A percentile compares a stretch with the other conserved stretches of the same genome.
These are phyloP conservation scores for Lepidocyrtinus sp. DNA, from an alignment of 2,888 invertebrate species.

Conservation along the genomic window DNA sequence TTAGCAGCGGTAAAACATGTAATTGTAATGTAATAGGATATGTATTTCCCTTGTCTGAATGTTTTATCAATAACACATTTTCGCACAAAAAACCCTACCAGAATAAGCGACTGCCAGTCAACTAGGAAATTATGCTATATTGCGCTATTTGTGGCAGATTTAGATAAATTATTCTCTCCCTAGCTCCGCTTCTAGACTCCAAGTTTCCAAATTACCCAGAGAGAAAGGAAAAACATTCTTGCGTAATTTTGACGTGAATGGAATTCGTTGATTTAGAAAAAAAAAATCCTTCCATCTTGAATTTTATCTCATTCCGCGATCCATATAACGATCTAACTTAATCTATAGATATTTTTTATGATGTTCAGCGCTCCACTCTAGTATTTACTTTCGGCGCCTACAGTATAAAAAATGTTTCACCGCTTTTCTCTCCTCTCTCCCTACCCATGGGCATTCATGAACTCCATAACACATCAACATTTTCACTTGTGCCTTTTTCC, in stretches of 20 bases:
- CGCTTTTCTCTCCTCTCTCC: neutral
- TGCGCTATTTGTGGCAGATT: neutral
- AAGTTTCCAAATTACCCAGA: conserved; percentile 4
- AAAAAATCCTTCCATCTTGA: neutral
- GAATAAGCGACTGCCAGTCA: too few relatives aligned
- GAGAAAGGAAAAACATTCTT: conserved; percentile 2
- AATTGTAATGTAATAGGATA: conserved; percentile 18
- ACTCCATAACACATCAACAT: conserved; percentile 13
- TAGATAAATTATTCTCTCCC: conserved; percentile 10
- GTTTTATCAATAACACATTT: conserved; percentile 27
- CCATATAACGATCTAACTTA: conserved; percentile 12
- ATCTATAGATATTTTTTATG: neutral
- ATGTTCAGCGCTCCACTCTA: neutral
- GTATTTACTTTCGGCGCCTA: neutral
- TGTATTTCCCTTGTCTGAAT: neutral
- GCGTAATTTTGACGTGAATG: conserved; percentile 16
- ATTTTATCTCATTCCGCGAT: neutral
- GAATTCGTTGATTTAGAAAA: conserved; percentile 6
- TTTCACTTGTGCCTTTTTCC: neutral
- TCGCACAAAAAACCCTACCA: too few relatives aligned
- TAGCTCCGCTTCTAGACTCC: too few relatives aligned
- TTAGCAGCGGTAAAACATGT: conserved; percentile 12
- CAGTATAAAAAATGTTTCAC: neutral
- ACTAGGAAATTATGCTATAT: neutral
- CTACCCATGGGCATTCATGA: conserved; percentile 25